Evolutionary conservation across 2,797 vertebrate species (phyloP).

Genomic region (Gymnoscopelus microlampas): DNA sequence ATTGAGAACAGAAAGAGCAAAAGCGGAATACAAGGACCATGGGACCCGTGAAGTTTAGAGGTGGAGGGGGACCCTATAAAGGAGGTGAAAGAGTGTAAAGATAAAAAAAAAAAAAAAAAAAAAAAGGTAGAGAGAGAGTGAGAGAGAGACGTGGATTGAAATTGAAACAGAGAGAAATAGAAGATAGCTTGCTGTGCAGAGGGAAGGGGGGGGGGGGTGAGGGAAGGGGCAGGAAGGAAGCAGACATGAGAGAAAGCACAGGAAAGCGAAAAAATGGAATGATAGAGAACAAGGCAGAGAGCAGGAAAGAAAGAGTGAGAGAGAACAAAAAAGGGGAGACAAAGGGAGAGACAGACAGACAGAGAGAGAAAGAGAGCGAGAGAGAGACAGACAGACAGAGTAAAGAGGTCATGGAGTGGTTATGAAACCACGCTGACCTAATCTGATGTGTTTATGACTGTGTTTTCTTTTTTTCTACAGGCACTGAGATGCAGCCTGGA

Average conservation of each 20-base stretch:
- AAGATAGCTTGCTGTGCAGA: conserved; percentile 62
- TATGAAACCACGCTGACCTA: conserved; percentile 83
- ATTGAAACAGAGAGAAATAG: conserved; percentile 63
- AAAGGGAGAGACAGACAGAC: conserved; percentile 17
- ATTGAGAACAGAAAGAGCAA: conserved; percentile 39
- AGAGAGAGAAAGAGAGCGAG: conserved; percentile 18
- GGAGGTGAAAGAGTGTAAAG: conserved; percentile 63
- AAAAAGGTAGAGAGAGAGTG: neutral
- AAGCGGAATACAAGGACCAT: conserved; percentile 44
- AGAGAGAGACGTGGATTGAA: conserved; percentile 56
- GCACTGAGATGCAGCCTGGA: conserved; percentile 74
- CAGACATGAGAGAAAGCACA: conserved; percentile 3
- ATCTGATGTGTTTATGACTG: conserved; percentile 79
- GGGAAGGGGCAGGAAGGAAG: conserved; percentile 28
- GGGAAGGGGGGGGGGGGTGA: conserved; percentile 39
- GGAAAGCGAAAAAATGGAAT: conserved; percentile 5
- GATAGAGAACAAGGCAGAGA: conserved; percentile 2
- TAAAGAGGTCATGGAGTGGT: conserved; percentile 79
- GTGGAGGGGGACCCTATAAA: conserved; percentile 58
- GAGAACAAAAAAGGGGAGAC: neutral
- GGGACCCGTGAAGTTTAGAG: conserved; percentile 72
- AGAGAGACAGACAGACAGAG: conserved; percentile 22
- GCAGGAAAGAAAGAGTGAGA: conserved; percentile 7
- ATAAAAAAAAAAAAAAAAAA: conserved; percentile 6
- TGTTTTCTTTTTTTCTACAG: conserved; percentile 54